Conservation (phyloP, 2,113 vertebrate species). For the Riparia riparia region DNA sequence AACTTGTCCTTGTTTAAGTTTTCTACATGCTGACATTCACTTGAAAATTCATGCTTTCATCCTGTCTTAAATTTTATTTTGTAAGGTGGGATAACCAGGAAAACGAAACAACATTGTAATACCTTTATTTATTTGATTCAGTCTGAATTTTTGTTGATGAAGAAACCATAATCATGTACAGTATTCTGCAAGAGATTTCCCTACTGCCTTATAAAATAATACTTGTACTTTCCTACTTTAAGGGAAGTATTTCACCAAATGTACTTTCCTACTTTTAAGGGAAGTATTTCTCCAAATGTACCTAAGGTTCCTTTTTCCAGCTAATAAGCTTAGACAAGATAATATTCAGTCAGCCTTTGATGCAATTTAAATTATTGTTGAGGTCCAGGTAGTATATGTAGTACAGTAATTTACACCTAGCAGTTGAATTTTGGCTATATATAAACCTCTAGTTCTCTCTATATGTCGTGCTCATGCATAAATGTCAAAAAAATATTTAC, state of each 20-base stretch:
- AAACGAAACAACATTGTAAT: neutral
- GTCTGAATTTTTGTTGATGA: neutral
- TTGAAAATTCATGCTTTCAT: neutral
- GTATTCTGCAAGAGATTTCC: neutral
- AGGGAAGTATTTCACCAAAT: neutral
- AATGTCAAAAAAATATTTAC: neutral
- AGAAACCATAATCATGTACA: neutral
- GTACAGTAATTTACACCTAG: neutral
- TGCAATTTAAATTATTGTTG: neutral
- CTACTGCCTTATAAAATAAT: neutral
- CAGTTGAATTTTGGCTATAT: neutral
- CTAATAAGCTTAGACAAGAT: neutral
- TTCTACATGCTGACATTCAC: neutral
- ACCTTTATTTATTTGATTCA: neutral
- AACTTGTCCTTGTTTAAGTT: neutral
- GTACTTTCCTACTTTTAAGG: neutral
- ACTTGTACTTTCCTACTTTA: neutral
- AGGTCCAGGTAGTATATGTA: neutral
- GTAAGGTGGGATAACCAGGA: neutral
- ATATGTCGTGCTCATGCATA: neutral
- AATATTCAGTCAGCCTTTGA: neutral
- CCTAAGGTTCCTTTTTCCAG: neutral
- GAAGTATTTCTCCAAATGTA: neutral
- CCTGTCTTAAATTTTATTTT: neutral
- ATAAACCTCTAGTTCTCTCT: neutral